Evolutionary conservation across 2,113 vertebrate species (phyloP), one percentile per base, ranked within the genome.

Genomic region (Lophochroa leadbeateri): DNA sequence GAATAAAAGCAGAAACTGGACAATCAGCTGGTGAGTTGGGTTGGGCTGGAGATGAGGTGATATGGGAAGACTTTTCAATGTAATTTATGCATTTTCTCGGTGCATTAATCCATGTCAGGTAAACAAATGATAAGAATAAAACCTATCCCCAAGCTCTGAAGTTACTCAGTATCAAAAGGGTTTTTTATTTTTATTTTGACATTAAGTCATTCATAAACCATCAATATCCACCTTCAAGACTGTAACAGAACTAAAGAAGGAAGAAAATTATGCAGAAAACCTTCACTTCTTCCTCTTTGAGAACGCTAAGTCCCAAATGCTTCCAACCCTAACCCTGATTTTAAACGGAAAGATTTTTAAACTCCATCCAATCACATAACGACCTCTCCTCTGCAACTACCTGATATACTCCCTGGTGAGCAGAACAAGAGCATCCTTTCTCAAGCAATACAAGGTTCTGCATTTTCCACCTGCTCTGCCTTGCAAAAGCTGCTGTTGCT

Each of bases 11-110:
- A 63, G 28, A 50, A 65, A 23, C 19, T 17, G n/a, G 86, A 53
- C 80, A 64, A 81, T 7, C 23, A 77, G 18, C 11, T 41, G 64
- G 27, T 24, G 58, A 55, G 18, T 2, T 0, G 0, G 17, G 11
- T 0, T 65, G 46, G 65, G 68, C 31, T 49, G n/a, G 37, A 8
- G 33, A 84, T 0, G 0, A 79, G 43, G 44, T n/a, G 35, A 55
- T 10, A 46, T 0, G 4, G n/a, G 37, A 80, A 80, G 43, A 53
- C 17, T 58, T 37, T 49, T 46, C 77, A 27, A 7, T 4, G 14
- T 20, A n/a, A 27, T 7, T 28, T 53, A 61, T 80, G 25, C 20
- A 18, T 72, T 69, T 86, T 61, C 37, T 72, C 47, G 11, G 28
- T 9, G 11, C 17, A 60, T 46, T 37, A 74, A 94, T 13, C 60